Conservation (phyloP, 2,113 vertebrate genomes). For the Alaudala cheleensis region DNA sequence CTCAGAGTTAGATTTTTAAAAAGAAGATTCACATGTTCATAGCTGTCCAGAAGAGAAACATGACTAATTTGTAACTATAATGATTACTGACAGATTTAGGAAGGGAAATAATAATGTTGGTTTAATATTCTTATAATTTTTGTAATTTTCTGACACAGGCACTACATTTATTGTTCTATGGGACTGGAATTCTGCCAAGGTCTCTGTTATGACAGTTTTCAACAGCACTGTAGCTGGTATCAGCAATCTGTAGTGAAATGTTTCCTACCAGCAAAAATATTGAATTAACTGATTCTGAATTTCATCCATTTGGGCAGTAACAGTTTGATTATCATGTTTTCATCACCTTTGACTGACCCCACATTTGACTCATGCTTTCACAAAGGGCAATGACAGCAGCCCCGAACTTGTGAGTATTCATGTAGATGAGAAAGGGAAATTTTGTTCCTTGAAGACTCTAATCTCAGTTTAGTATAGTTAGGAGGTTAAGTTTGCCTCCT, state of each 20-base stretch:
- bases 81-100: conserved; percentile 4
- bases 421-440: background rate
- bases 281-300: background rate
- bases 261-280: conserved; percentile 35
- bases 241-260: conserved; percentile 34
- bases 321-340: background rate
- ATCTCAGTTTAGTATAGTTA: background rate
- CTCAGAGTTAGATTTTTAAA: conserved; percentile 25
- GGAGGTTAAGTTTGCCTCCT: background rate
- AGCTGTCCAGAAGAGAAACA: conserved; percentile 4
- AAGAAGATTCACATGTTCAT: background rate
- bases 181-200: conserved; percentile 36
- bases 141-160: background rate
- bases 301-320: background rate
- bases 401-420: background rate
- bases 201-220: conserved; percentile 6
- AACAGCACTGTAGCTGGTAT: background rate
- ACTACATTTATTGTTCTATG: conserved; percentile 14
- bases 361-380: background rate
- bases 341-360: background rate
- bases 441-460: background rate
- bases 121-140: background rate
- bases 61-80: conserved; percentile 8
- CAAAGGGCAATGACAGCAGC: background rate
- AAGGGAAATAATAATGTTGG: background rate